These are phyloP conservation scores for Cenopis cana DNA, from an alignment of 2,888 invertebrate species.

Conservation along the genomic window DNA sequence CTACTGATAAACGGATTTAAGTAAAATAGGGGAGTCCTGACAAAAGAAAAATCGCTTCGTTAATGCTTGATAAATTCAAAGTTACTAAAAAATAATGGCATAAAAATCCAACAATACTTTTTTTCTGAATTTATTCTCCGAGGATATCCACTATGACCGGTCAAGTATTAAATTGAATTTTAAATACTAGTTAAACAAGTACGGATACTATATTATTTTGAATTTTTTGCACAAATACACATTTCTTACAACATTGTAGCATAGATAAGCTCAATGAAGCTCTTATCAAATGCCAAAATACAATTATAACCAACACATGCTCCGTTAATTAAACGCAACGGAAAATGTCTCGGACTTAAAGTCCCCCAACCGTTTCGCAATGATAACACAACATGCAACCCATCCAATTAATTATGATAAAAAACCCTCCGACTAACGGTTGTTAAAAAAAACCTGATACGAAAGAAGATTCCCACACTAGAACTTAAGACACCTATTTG, in stretches of 20 bases:
- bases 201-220: no score
- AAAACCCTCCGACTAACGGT: slow-evolving; percentile 47
- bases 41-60: no score
- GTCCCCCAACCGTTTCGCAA: slow-evolving; percentile 37
- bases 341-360: slow-evolving; percentile 27
- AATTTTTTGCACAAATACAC: neutral
- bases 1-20: no score
- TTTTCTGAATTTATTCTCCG: no score
- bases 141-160: no score
- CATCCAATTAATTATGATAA: slow-evolving; percentile 43
- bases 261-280: slow-evolving; percentile 4
- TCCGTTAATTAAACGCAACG: slow-evolving; percentile 30
- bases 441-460: slow-evolving; percentile 56
- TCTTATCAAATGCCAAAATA: slow-evolving; percentile 23
- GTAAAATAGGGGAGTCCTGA: no score
- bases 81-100: no score
- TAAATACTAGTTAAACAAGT: neutral
- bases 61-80: no score
- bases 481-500: slow-evolving; percentile 66
- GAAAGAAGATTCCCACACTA: slow-evolving; percentile 70
- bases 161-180: no score
- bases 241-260: neutral
- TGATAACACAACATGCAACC: slow-evolving; percentile 40
- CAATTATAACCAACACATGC: slow-evolving; percentile 22
- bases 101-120: no score